These are phyloP conservation scores for Chelonia mydas DNA, from an alignment of 2,797 vertebrate genomes.

Conservation along the genomic window DNA sequence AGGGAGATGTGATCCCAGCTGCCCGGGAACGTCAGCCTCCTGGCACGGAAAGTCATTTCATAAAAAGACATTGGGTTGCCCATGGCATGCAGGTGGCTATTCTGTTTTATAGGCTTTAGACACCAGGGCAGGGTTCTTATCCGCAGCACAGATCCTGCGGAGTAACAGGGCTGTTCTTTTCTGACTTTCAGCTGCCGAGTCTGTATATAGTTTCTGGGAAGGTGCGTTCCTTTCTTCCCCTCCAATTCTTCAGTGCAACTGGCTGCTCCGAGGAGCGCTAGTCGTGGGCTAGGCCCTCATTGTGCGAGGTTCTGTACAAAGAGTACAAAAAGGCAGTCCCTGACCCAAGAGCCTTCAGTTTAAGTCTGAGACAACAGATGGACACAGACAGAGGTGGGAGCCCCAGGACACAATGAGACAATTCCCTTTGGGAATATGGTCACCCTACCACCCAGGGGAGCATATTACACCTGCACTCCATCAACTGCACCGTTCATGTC, in stretches of 20 bases:
- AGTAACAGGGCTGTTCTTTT: background rate
- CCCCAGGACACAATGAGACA: background rate
- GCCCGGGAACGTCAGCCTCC: background rate
- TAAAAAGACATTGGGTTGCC: background rate
- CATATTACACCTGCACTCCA: background rate
- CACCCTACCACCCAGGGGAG: no score
- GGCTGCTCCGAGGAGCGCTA: background rate
- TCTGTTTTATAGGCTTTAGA: background rate
- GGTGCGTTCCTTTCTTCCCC: background rate
- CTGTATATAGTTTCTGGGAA: background rate
- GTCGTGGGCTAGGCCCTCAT: background rate
- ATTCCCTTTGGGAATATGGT: no score
- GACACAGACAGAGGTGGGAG: background rate
- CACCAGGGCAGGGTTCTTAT: background rate
- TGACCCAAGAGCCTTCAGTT: background rate
- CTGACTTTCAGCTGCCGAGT: no score
- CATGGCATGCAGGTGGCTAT: background rate
- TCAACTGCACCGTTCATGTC: background rate
- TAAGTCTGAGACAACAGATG: background rate
- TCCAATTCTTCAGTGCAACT: background rate
- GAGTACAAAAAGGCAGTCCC: background rate
- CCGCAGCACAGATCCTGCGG: no score
- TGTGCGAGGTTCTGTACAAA: background rate
- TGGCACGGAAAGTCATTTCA: background rate
- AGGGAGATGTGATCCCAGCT: background rate